phyloP scores from a whole-genome alignment of 2,797 vertebrate genomes.

The Tauraco hartlaubi region DNA sequence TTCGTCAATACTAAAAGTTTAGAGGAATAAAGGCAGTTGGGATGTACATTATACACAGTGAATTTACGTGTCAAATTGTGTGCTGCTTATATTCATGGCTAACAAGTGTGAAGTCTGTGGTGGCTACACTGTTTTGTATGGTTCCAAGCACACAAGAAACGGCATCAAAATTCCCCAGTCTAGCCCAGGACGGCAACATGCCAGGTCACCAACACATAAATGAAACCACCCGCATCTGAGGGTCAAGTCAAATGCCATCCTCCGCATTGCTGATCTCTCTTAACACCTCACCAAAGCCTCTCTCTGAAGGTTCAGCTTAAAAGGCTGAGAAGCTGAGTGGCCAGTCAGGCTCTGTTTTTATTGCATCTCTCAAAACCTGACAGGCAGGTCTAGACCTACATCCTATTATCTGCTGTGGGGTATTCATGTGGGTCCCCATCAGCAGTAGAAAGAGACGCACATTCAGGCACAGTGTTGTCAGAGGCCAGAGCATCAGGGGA shows the following conservation, averaged over 20 bases:
- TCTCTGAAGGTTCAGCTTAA: background rate
- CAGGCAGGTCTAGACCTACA: background rate
- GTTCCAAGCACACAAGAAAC: background rate
- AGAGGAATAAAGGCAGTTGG: background rate
- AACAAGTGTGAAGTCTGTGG: background rate
- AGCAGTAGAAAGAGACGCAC: background rate
- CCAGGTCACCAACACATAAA: background rate
- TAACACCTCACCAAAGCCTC: background rate
- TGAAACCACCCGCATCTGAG: background rate
- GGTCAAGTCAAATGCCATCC: background rate
- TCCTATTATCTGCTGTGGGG: background rate
- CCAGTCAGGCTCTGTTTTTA: background rate
- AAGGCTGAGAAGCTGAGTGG: background rate
- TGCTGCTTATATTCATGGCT: background rate
- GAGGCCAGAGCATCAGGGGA: background rate
- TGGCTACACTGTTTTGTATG: background rate
- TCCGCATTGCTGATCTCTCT: background rate
- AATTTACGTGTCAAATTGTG: background rate
- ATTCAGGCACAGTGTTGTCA: background rate
- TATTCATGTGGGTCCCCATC: background rate
- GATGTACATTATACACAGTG: background rate
- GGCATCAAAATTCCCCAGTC: background rate
- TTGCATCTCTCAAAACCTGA: background rate
- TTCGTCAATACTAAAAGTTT: background rate
- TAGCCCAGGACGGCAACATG: fast-evolving